Percentiles rank a stretch among this genome's conserved stretches.
Evolutionary conservation across 2,113 vertebrate genomes (phyloP).

Genomic region (Daboia siamensis): DNA sequence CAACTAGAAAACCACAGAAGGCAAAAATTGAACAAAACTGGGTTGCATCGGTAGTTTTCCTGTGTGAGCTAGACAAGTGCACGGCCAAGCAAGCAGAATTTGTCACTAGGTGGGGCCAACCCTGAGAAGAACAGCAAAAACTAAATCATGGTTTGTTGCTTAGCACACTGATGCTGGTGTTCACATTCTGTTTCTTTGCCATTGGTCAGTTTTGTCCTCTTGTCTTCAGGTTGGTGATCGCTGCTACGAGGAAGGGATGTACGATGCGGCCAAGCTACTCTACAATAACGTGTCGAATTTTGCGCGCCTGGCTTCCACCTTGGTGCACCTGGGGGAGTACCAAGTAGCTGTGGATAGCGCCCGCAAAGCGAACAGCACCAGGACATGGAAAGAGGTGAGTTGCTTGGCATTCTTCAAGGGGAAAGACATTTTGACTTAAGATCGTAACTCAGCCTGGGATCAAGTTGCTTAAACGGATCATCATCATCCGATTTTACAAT

Average conservation of each 20-base stretch:
- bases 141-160: neutral
- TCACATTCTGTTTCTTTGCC: neutral
- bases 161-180: neutral
- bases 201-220: neutral
- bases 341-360: slow-evolving; percentile 90
- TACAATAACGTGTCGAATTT: slow-evolving; percentile 90
- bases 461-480: too few species aligned
- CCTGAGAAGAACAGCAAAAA: neutral
- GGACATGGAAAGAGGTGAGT: slow-evolving; percentile 89
- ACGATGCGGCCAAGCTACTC: slow-evolving; percentile 85
- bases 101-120: neutral
- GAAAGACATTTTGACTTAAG: neutral
- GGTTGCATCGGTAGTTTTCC: too few species aligned
- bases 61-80: too few species aligned
- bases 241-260: slow-evolving; percentile 88
- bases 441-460: neutral
- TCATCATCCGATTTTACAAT: too few species aligned
- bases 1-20: too few species aligned
- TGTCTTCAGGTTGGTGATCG: slow-evolving; percentile 83
- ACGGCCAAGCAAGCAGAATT: neutral
- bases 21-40: too few species aligned
- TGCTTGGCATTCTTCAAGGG: too few species aligned
- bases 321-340: slow-evolving; percentile 87
- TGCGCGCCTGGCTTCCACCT: slow-evolving; percentile 84
- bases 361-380: slow-evolving; percentile 87